Evolutionary conservation across 1,140 invertebrate species (phyloP).

Genomic region (Apis cerana): DNA sequence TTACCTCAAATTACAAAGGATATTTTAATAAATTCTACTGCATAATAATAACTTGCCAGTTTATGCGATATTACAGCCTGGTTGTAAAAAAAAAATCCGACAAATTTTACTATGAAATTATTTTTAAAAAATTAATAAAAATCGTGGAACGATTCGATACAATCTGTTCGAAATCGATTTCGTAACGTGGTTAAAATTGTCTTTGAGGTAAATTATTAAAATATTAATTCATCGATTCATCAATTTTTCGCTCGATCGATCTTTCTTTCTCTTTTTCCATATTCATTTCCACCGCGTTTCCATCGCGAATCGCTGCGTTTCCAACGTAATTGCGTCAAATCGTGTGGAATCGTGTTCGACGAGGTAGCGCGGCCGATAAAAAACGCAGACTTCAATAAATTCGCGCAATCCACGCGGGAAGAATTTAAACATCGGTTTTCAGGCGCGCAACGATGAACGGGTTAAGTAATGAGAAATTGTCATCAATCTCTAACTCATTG

Average conservation of each 20-base stretch:
- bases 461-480: slow-evolving; percentile 12
- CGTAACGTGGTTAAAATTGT: too few relatives aligned
- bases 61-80: too few relatives aligned
- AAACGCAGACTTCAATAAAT: slow-evolving; percentile 26
- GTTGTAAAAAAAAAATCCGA: too few relatives aligned
- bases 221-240: not conserved
- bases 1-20: too few relatives aligned
- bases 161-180: not conserved
- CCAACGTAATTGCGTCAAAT: slow-evolving; percentile 12
- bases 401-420: not conserved
- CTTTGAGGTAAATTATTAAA: not conserved
- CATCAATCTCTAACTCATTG: slow-evolving; percentile 1
- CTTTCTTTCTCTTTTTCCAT: too few relatives aligned
- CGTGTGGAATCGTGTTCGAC: not conserved
- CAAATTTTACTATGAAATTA: too few relatives aligned
- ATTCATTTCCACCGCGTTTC: not conserved
- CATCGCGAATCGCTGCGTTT: not conserved
- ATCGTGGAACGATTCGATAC: too few relatives aligned
- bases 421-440: not conserved
- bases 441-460: not conserved
- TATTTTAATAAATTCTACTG: too few relatives aligned
- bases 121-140: too few relatives aligned
- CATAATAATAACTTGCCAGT: too few relatives aligned
- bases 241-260: not conserved
- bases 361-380: not conserved